phyloP scores from a whole-genome alignment of 2,888 invertebrate species.

The Drosophila prolongata region DNA sequence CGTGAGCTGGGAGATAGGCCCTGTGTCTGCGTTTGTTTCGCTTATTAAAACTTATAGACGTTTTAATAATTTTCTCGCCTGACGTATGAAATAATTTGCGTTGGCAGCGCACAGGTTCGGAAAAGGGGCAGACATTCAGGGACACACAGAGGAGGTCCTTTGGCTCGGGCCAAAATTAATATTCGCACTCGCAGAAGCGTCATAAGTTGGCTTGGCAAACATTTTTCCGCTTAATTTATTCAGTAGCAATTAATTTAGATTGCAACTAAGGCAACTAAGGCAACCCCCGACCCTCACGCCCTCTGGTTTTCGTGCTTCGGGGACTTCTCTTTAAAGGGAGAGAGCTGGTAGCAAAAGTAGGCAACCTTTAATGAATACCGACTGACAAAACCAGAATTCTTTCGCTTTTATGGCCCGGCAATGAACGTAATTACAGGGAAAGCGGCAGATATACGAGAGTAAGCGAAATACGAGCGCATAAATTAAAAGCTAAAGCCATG shows the following conservation, averaged over 20 bases:
- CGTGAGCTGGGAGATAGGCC: conserved; percentile 23
- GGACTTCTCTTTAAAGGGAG: conserved; percentile 25
- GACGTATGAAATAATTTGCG: conserved; percentile 74
- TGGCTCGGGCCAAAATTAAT: conserved; percentile 62
- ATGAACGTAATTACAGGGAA: conserved; percentile 25
- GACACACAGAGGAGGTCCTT: conserved; percentile 6
- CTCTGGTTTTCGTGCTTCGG: neutral
- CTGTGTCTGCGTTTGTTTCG: conserved; percentile 12
- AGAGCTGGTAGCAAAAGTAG: conserved; percentile 43
- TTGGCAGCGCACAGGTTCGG: conserved; percentile 42
- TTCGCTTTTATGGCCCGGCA: conserved; percentile 13
- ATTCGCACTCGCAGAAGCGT: conserved; percentile 72
- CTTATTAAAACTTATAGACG: conserved; percentile 57
- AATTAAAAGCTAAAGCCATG: conserved; percentile 80
- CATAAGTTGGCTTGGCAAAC: conserved; percentile 75
- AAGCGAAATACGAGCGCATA: conserved; percentile 52
- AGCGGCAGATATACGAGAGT: neutral
- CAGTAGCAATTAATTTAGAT: conserved; percentile 78
- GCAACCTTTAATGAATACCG: conserved; percentile 52
- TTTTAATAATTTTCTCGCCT: conserved; percentile 68
- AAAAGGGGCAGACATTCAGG: conserved; percentile 12
- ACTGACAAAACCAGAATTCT: conserved; percentile 16
- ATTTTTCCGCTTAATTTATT: conserved; percentile 78
- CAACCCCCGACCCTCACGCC: conserved; percentile 21
- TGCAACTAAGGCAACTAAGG: conserved; percentile 68